Conservation (phyloP, 2,888 invertebrate genomes). For the Aspidiotus rigidus region DNA sequence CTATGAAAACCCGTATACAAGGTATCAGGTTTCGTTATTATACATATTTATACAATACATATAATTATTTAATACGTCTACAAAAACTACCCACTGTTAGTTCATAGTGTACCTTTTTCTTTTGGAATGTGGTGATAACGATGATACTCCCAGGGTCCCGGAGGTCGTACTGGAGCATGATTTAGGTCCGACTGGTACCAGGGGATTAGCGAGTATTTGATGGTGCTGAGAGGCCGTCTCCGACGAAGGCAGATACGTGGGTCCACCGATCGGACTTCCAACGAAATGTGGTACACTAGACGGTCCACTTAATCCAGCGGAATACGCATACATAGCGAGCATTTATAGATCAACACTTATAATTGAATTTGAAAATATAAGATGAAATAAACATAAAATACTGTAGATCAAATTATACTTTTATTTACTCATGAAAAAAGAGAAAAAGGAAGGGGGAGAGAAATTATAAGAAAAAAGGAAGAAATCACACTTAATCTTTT, state of each 20-base stretch:
- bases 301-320: conserved; percentile 18
- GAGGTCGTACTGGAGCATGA: conserved; percentile 19
- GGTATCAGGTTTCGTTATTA: too few species aligned
- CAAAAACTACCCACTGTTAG: background rate
- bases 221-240: conserved; percentile 10
- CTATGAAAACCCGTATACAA: too few species aligned
- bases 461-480: too few species aligned
- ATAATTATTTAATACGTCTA: background rate
- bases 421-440: too few species aligned
- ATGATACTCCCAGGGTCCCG: conserved; percentile 6
- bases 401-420: too few species aligned
- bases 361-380: too few species aligned
- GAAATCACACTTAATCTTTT: too few species aligned
- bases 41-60: too few species aligned
- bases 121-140: conserved; percentile 18
- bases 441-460: too few species aligned
- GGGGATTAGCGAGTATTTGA: conserved; percentile 20
- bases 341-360: background rate
- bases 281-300: conserved; percentile 28
- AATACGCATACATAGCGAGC: conserved; percentile 21
- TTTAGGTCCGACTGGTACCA: conserved; percentile 20
- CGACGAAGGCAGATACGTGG: conserved; percentile 20
- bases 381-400: too few species aligned
- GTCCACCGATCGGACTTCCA: conserved; percentile 10
- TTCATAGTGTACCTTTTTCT: conserved; percentile 32